Evolutionary conservation across 2,797 vertebrate genomes (phyloP).

Genomic region (Squalus acanthias): DNA sequence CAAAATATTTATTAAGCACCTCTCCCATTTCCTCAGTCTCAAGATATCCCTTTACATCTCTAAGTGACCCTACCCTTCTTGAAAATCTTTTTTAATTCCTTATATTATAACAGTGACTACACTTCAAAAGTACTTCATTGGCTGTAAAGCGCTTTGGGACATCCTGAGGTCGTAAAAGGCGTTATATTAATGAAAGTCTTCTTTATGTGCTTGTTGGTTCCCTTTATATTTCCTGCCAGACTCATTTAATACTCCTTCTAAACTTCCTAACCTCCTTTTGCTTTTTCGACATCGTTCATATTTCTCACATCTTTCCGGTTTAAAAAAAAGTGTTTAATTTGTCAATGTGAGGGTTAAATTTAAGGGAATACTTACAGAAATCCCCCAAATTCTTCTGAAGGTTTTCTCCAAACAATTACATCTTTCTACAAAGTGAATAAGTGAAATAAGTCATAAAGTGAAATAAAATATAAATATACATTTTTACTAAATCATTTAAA

Average conservation of each 20-base stretch:
- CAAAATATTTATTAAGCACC: neutral
- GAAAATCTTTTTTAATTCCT: neutral
- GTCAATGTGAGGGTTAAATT: neutral
- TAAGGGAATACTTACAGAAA: conserved; percentile 66
- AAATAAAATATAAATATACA: neutral
- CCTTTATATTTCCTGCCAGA: neutral
- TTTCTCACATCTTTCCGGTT: neutral
- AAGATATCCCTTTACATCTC: neutral
- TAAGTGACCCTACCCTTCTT: neutral
- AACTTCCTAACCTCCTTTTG: neutral
- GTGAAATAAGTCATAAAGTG: conserved; percentile 12
- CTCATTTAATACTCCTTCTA: neutral
- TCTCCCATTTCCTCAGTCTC: neutral
- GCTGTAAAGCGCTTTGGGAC: neutral
- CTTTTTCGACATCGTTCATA: neutral
- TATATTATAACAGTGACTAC: neutral
- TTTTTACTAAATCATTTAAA: neutral
- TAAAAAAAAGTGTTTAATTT: neutral
- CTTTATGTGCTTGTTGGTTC: neutral
- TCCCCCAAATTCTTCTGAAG: conserved; percentile 71
- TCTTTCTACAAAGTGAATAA: conserved; percentile 63
- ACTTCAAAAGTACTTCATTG: neutral
- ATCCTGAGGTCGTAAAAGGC: neutral
- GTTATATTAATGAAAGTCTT: neutral
- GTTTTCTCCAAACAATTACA: conserved; percentile 71